A percentile compares a stretch with the other conserved stretches of the same genome.
Conservation (phyloP, 2,888 invertebrate species). For the Hypsopygia costalis region DNA sequence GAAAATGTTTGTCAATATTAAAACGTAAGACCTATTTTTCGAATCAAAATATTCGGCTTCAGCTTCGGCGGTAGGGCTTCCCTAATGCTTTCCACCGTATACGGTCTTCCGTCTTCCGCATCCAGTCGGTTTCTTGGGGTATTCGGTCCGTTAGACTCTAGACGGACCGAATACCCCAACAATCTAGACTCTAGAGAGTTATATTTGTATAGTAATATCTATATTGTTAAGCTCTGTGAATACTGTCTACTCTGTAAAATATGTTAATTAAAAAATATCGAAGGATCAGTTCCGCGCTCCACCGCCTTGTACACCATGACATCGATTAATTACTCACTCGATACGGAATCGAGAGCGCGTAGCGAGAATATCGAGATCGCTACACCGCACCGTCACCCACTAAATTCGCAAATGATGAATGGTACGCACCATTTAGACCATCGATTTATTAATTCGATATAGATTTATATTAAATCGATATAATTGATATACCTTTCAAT, state of each 20-base stretch:
- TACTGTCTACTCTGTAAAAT: constrained; percentile 15
- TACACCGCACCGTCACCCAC: not conserved
- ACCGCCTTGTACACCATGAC: constrained; percentile 30
- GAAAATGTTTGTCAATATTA: too few species aligned
- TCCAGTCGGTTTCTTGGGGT: too few species aligned
- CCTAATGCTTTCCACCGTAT: too few species aligned
- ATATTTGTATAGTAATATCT: too few species aligned
- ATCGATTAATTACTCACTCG: constrained; percentile 43
- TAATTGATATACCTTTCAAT: constrained; percentile 3
- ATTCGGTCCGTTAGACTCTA: too few species aligned
- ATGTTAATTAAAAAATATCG: constrained; percentile 22
- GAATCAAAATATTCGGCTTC: too few species aligned
- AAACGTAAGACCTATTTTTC: too few species aligned
- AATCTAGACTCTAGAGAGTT: too few species aligned
- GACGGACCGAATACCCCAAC: too few species aligned
- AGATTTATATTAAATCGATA: constrained; percentile 11
- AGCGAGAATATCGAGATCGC: constrained; percentile 1
- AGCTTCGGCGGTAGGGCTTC: too few species aligned
- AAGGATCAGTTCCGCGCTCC: constrained; percentile 18
- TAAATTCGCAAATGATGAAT: constrained; percentile 5
- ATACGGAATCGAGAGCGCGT: constrained; percentile 20
- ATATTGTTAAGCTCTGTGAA: constrained; percentile 3
- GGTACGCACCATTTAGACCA: not conserved
- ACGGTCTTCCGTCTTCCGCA: too few species aligned
- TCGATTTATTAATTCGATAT: constrained; percentile 6